Evolutionary conservation across 2,113 vertebrate species (phyloP).

Genomic region (Hyla sarda): DNA sequence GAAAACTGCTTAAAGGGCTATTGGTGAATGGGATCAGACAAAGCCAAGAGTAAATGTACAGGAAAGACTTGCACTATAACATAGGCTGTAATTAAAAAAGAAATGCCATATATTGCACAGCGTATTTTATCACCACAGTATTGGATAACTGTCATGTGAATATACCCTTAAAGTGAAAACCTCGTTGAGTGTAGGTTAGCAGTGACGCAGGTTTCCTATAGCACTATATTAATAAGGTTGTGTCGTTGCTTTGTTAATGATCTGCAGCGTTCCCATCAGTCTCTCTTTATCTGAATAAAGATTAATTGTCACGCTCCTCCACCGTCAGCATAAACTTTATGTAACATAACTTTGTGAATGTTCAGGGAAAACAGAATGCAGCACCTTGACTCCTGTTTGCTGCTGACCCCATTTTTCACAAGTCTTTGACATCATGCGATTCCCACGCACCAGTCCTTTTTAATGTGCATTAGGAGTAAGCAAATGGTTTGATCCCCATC

Average conservation of each 20-base stretch:
- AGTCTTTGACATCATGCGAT: not conserved
- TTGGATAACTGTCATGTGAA: no score
- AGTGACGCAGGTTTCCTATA: not conserved
- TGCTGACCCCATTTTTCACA: not conserved
- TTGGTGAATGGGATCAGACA: no score
- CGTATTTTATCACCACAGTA: no score
- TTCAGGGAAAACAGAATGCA: not conserved
- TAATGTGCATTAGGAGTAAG: no score
- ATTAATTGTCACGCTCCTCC: not conserved
- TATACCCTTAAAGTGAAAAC: not conserved
- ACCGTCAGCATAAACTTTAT: not conserved
- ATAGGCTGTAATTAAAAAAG: not conserved
- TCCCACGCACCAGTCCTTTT: conserved; percentile 2
- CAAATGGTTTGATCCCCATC: not conserved
- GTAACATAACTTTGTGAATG: not conserved
- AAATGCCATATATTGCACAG: no score
- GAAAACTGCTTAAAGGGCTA: no score
- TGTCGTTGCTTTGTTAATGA: conserved; percentile 34
- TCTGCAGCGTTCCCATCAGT: conserved; percentile 10
- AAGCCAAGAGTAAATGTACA: no score
- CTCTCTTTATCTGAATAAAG: conserved; percentile 10
- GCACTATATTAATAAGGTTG: not conserved
- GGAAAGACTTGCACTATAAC: no score
- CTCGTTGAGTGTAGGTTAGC: not conserved
- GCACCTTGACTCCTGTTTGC: conserved; percentile 19